Evolutionary conservation across 2,797 vertebrate species (phyloP).

Genomic region (Tolypeutes matacus): DNA sequence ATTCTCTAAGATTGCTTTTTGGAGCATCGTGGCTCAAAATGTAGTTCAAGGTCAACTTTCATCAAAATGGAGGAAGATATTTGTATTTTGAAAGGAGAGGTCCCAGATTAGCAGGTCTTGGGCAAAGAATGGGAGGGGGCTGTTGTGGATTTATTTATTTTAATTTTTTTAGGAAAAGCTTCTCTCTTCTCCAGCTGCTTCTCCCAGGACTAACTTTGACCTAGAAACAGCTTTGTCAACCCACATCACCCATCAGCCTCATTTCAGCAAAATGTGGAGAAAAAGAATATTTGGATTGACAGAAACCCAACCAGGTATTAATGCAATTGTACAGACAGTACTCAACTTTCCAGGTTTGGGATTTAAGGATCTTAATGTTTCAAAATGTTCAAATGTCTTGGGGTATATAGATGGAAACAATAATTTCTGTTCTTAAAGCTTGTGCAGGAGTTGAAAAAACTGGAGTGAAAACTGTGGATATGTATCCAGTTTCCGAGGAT

Average conservation of each 20-base stretch:
- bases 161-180: not conserved
- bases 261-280: not conserved
- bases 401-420: not conserved
- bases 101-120: not conserved
- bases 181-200: conserved; percentile 13
- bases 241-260: not conserved
- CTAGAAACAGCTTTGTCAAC: not conserved
- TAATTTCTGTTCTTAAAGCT: conserved; percentile 18
- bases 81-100: not conserved
- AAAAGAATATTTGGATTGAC: not conserved
- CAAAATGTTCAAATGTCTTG: not conserved
- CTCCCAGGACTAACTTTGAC: not conserved
- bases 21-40: not conserved
- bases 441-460: not conserved
- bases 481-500: not conserved
- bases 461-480: not conserved
- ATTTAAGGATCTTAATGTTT: not conserved
- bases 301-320: not conserved
- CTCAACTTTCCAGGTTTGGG: not conserved
- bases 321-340: not conserved
- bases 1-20: not conserved
- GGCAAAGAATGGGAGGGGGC: not conserved
- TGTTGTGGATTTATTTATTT: not conserved
- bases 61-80: not conserved
- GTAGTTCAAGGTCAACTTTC: not conserved